A percentile compares a stretch with the other conserved stretches of the same genome.
Evolutionary conservation across 2,797 vertebrate species (phyloP).

Genomic region (Microctenopoma steveboyesi): DNA sequence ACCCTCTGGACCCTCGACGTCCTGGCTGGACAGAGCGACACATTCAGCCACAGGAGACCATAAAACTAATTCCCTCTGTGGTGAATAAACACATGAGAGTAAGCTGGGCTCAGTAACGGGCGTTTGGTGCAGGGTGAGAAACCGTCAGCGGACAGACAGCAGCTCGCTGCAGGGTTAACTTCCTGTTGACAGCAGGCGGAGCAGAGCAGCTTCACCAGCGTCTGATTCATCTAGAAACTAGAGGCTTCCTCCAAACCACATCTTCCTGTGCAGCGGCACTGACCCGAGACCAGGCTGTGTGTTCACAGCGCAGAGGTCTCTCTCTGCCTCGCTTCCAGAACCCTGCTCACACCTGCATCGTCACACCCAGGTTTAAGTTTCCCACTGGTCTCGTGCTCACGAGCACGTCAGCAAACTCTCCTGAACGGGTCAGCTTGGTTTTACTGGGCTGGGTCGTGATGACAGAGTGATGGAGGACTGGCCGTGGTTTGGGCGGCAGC

Average conservation of each 20-base stretch:
- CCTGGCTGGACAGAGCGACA: too few species aligned
- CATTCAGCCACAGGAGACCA: too few species aligned
- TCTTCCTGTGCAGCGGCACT: conserved; percentile 29
- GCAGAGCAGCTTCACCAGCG: not conserved
- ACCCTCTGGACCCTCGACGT: too few species aligned
- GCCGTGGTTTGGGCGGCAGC: not conserved
- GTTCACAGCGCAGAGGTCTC: conserved; percentile 19
- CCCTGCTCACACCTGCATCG: conserved; percentile 3
- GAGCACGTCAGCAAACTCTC: not conserved
- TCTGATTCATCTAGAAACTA: conserved; percentile 48
- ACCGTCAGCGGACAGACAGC: not conserved
- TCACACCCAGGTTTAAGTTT: conserved; percentile 1
- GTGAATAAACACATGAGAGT: too few species aligned
- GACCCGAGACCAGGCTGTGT: conserved; percentile 22
- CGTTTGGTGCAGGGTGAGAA: too few species aligned
- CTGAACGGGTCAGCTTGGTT: not conserved
- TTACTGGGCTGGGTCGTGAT: not conserved
- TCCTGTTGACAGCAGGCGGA: conserved; percentile 38
- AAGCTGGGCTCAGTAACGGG: too few species aligned
- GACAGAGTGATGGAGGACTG: not conserved
- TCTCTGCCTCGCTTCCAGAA: conserved; percentile 11
- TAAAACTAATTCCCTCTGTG: too few species aligned
- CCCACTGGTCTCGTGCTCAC: not conserved
- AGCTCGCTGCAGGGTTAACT: conserved; percentile 17
- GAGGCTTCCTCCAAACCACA: conserved; percentile 26